Evolutionary conservation across 2,797 vertebrate genomes (phyloP).

Genomic region (Apodemus agrarius): DNA sequence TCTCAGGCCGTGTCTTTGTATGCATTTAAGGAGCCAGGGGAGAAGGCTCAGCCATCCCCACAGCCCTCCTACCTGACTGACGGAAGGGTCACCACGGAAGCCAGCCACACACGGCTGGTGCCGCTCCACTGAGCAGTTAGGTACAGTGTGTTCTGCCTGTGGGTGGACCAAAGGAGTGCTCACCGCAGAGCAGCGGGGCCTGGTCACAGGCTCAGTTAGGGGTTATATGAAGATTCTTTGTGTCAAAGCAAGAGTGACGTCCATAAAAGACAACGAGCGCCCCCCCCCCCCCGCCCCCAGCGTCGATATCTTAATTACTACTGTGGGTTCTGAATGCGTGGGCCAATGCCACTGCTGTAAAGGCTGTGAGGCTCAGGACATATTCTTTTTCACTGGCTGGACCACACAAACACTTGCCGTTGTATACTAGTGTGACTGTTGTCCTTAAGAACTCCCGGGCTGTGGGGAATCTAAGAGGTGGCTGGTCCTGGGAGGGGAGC

Average conservation of each 20-base stretch:
- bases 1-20: neutral
- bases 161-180: neutral
- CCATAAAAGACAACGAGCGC: neutral
- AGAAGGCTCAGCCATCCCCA: too few relatives aligned
- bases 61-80: neutral
- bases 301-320: neutral
- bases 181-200: too few relatives aligned
- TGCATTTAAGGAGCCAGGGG: neutral
- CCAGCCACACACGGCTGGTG: neutral
- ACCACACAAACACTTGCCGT: conserved; percentile 96
- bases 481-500: neutral
- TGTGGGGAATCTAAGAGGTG: neutral
- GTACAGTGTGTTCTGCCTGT: neutral
- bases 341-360: neutral
- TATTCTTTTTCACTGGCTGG: conserved; percentile 95
- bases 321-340: neutral
- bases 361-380: conserved; percentile 92
- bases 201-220: neutral
- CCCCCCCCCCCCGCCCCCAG: too few relatives aligned
- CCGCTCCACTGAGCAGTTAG: neutral
- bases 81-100: neutral
- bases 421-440: conserved; percentile 92
- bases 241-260: neutral
- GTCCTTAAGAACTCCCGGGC: neutral
- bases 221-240: neutral